Conservation (phyloP, 2,888 invertebrate species). For the Xestobium rufovillosum region DNA sequence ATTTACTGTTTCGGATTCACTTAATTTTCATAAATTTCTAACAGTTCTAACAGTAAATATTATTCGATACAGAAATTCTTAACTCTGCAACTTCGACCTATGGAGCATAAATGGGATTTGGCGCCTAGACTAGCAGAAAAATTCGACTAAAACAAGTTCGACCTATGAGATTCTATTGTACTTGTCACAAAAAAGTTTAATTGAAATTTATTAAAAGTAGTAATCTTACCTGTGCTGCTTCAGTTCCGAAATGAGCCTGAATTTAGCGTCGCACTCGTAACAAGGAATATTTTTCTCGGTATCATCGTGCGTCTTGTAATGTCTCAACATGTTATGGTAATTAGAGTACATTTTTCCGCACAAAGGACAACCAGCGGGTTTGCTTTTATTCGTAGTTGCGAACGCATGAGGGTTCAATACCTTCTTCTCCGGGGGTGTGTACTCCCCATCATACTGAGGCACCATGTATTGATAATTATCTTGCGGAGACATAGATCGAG, state of each 20-base stretch:
- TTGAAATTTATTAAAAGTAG: conserved; percentile 49
- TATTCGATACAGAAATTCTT: too few relatives aligned
- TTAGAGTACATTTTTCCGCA: conserved; percentile 51
- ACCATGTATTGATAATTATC: conserved; percentile 12
- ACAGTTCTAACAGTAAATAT: too few relatives aligned
- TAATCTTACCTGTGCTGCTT: conserved; percentile 48
- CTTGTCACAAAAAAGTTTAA: conserved; percentile 25
- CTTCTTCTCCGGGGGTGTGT: conserved; percentile 5
- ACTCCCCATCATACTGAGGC: conserved; percentile 10
- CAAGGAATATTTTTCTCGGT: conserved; percentile 51
- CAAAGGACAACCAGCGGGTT: conserved; percentile 44
- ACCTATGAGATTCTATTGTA: background rate
- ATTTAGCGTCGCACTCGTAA: conserved; percentile 53
- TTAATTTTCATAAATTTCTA: too few relatives aligned
- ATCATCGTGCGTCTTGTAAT: conserved; percentile 47
- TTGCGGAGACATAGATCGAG: background rate
- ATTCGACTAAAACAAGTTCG: too few relatives aligned
- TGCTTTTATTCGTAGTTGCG: conserved; percentile 12
- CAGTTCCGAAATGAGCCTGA: conserved; percentile 48
- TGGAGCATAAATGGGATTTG: too few relatives aligned
- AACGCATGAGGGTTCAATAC: conserved; percentile 8
- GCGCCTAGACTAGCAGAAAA: too few relatives aligned
- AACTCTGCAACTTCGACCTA: too few relatives aligned
- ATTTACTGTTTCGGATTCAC: too few relatives aligned
- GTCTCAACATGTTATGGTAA: conserved; percentile 52